These are phyloP conservation scores for Meriones unguiculatus DNA, from an alignment of 2,113 vertebrate species.

Conservation along the genomic window DNA sequence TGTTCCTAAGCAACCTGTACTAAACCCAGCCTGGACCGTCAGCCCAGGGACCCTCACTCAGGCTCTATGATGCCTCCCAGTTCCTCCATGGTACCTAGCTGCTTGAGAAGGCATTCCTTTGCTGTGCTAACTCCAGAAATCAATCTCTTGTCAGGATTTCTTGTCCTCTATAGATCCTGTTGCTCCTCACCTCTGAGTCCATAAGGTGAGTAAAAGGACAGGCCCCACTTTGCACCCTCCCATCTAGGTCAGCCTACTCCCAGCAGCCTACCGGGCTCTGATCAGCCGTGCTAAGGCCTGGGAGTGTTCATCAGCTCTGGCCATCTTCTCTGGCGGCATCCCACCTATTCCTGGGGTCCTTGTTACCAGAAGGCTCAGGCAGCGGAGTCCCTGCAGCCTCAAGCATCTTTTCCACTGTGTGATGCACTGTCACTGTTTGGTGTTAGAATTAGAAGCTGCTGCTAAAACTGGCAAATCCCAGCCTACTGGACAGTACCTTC, in stretches of 20 bases:
- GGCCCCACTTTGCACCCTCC: background rate
- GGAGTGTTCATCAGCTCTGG: no score
- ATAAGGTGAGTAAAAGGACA: background rate
- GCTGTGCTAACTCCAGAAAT: background rate
- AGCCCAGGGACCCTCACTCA: background rate
- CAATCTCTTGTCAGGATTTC: fast-evolving
- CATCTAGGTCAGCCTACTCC: background rate
- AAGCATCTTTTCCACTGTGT: fast-evolving
- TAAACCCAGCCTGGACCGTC: background rate
- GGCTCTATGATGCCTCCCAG: no score
- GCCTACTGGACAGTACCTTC: background rate
- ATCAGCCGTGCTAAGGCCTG: background rate
- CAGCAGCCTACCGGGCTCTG: background rate
- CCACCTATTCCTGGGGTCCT: background rate
- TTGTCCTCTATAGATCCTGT: background rate
- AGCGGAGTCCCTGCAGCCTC: background rate
- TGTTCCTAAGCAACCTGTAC: background rate
- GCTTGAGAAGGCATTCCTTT: background rate
- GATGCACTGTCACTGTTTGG: background rate
- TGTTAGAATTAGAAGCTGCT: conserved; percentile 30
- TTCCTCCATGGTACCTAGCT: background rate
- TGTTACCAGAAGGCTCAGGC: background rate
- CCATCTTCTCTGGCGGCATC: background rate
- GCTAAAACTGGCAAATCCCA: background rate
- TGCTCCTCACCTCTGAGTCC: background rate